Evolutionary conservation across 1,140 invertebrate species (phyloP).

Genomic region (Cherax quadricarinatus): DNA sequence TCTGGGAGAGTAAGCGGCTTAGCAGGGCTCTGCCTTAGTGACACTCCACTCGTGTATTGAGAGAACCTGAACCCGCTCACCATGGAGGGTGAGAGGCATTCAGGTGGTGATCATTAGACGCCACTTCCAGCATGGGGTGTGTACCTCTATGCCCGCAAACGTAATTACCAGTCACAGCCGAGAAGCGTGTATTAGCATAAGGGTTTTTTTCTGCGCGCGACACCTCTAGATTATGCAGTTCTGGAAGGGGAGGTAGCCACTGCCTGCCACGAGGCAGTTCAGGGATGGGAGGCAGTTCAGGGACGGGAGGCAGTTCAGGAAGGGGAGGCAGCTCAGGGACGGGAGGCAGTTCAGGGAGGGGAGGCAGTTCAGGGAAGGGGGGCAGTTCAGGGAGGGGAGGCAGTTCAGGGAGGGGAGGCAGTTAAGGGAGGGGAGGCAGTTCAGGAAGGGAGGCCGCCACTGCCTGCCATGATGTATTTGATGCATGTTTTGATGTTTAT

Average conservation of each 20-base stretch:
- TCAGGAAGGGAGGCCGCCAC: too few species aligned
- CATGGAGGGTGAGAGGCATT: conserved; percentile 28
- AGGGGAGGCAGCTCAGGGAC: too few species aligned
- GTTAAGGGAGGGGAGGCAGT: too few species aligned
- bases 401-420: too few species aligned
- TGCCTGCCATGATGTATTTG: too few species aligned
- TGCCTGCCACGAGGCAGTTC: neutral
- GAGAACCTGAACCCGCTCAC: neutral
- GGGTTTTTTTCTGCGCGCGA: neutral
- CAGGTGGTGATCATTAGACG: conserved; percentile 23
- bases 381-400: too few species aligned
- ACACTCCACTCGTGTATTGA: neutral
- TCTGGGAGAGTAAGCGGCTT: conserved; percentile 32
- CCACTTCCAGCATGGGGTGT: neutral
- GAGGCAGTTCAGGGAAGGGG: too few species aligned
- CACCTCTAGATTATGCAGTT: neutral
- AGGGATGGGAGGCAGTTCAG: neutral
- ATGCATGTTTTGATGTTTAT: too few species aligned
- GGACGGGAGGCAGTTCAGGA: too few species aligned
- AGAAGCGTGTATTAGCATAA: neutral
- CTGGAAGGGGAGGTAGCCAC: neutral
- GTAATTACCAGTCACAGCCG: neutral
- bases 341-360: too few species aligned
- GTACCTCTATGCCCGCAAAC: neutral
- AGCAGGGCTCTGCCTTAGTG: neutral